Evolutionary conservation across 2,888 invertebrate species (phyloP).

Genomic region (Alviniconcha strummeri): DNA sequence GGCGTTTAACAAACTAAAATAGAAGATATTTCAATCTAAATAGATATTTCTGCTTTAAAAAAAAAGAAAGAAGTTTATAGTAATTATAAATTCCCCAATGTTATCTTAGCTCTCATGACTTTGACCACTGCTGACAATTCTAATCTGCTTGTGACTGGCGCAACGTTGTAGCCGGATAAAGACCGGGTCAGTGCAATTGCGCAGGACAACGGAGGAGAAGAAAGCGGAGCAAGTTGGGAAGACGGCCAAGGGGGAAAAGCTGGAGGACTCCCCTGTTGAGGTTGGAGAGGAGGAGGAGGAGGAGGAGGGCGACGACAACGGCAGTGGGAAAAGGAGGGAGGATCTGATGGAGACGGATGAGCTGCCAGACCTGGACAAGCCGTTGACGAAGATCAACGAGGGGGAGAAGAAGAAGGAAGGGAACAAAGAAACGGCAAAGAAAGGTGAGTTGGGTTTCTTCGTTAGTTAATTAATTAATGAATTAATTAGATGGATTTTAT

Average conservation of each 20-base stretch:
- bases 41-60: no score
- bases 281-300: slow-evolving; percentile 38
- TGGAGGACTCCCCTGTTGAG: slow-evolving; percentile 18
- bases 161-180: no score
- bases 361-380: slow-evolving; percentile 40
- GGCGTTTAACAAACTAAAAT: no score
- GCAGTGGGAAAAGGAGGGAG: neutral
- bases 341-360: slow-evolving; percentile 34
- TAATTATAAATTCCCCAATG: no score
- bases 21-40: no score
- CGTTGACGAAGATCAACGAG: neutral
- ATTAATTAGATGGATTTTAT: no score
- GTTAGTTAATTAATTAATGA: no score
- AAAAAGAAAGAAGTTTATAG: no score
- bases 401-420: slow-evolving; percentile 21
- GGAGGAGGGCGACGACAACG: slow-evolving; percentile 31
- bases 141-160: no score
- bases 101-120: no score
- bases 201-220: slow-evolving; percentile 27
- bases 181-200: neutral
- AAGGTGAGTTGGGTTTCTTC: neutral
- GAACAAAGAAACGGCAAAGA: neutral
- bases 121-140: no score
- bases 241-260: neutral
- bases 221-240: neutral